Percentiles rank a stretch among this genome's conserved stretches.
Evolutionary conservation across 2,797 vertebrate species (phyloP).

Genomic region (Sebastes matsubarae): DNA sequence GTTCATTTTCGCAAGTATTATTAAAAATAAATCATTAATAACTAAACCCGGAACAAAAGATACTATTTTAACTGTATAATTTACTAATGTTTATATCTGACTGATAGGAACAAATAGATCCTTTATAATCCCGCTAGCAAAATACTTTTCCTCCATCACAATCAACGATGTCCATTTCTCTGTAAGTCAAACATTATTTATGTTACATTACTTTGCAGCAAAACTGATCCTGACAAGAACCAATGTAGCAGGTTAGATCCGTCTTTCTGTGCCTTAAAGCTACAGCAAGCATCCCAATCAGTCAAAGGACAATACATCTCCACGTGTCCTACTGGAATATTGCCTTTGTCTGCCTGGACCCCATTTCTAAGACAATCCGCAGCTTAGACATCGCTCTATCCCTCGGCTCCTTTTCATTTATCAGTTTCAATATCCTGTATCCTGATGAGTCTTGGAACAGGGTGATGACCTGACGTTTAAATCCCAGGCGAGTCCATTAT

Average conservation of each 20-base stretch:
- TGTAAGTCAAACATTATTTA: not conserved
- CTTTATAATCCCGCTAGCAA: not conserved
- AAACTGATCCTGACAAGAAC: constrained; percentile 24
- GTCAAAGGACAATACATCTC: constrained; percentile 55
- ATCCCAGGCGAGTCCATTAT: constrained; percentile 74
- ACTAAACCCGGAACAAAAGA: not conserved
- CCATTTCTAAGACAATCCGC: constrained; percentile 37
- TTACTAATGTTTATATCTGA: not conserved
- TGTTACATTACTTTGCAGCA: not conserved
- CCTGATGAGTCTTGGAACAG: constrained; percentile 67
- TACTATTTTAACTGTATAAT: not conserved
- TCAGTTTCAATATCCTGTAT: constrained; percentile 80
- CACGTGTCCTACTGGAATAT: constrained; percentile 44
- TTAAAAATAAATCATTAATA: too few relatives aligned
- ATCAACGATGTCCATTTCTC: not conserved
- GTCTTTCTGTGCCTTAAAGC: constrained; percentile 24
- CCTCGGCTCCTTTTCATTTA: constrained; percentile 71
- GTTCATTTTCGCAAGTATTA: not conserved
- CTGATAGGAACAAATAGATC: not conserved
- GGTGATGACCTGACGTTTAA: constrained; percentile 76
- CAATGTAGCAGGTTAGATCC: constrained; percentile 49
- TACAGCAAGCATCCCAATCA: constrained; percentile 51
- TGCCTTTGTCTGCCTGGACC: constrained; percentile 32
- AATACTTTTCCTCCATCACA: not conserved
- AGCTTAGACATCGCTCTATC: constrained; percentile 54